Evolutionary conservation across 2,113 vertebrate species (phyloP).

Genomic region (Heterotilapia buettikoferi): DNA sequence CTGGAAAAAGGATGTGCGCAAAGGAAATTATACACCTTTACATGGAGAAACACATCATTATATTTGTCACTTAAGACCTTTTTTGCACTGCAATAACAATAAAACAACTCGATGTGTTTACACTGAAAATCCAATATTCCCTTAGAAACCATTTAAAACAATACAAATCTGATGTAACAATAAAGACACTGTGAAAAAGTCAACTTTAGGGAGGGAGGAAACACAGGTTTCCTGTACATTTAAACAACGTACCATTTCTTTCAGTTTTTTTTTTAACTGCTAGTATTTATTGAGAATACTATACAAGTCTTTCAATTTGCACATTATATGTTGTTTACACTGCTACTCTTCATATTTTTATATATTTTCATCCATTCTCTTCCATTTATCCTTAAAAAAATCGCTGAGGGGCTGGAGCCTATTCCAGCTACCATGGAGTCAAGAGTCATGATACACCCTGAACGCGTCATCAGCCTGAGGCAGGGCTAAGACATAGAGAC

Average conservation of each 20-base stretch:
- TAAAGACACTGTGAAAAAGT: background rate
- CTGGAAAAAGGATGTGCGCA: constrained; percentile 42
- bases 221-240: background rate
- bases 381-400: accelerated
- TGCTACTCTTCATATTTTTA: background rate
- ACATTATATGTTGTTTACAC: background rate
- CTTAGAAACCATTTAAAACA: background rate
- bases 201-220: background rate
- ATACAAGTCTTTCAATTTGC: background rate
- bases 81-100: constrained; percentile 26
- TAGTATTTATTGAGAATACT: background rate
- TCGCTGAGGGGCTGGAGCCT: accelerated
- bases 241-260: background rate
- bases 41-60: background rate
- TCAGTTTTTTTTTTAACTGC: background rate
- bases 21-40: constrained; percentile 15
- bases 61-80: constrained; percentile 1
- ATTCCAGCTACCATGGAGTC: background rate
- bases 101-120: constrained; percentile 51
- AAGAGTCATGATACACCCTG: background rate
- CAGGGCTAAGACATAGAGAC: background rate
- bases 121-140: constrained; percentile 38
- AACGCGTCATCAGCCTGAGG: accelerated
- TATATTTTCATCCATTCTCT: background rate
- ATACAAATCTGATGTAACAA: background rate